phyloP scores from a whole-genome alignment of 2,113 vertebrate species.

The Etheostoma cragini region DNA sequence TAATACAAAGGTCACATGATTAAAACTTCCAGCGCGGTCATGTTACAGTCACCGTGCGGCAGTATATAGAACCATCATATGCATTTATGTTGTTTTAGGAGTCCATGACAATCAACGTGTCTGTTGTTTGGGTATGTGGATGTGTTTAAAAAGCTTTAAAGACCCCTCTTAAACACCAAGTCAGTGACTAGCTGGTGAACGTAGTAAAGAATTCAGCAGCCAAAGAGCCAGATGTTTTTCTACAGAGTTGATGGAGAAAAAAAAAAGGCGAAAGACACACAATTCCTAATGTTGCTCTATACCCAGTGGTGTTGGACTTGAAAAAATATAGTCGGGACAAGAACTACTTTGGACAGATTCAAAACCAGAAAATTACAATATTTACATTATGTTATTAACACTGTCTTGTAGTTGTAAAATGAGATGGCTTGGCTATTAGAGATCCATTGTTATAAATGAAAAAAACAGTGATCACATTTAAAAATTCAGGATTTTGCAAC shows the following conservation, averaged over 20 bases:
- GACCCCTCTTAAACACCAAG: too few species aligned
- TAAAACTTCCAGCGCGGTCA: too few species aligned
- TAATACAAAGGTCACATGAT: too few species aligned
- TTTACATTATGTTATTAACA: too few species aligned
- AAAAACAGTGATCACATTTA: not conserved
- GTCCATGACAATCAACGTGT: too few species aligned
- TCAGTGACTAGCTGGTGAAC: not conserved
- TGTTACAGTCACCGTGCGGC: too few species aligned
- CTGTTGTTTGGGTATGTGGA: too few species aligned
- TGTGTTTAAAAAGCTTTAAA: too few species aligned
- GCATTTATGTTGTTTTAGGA: too few species aligned
- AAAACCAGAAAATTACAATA: too few species aligned
- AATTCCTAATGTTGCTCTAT: not conserved
- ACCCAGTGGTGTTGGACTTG: not conserved
- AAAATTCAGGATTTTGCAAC: not conserved
- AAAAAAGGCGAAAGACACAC: not conserved
- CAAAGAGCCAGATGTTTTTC: not conserved
- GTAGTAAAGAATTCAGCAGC: not conserved
- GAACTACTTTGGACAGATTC: not conserved
- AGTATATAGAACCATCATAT: too few species aligned
- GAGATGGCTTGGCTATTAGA: not conserved
- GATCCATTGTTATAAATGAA: too few species aligned
- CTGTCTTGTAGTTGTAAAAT: not conserved
- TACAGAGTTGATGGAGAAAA: not conserved
- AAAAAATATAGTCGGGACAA: not conserved